Base-by-base conservation (phyloP, 2,113 vertebrate genomes). In the Accipiter cooperii region DNA sequence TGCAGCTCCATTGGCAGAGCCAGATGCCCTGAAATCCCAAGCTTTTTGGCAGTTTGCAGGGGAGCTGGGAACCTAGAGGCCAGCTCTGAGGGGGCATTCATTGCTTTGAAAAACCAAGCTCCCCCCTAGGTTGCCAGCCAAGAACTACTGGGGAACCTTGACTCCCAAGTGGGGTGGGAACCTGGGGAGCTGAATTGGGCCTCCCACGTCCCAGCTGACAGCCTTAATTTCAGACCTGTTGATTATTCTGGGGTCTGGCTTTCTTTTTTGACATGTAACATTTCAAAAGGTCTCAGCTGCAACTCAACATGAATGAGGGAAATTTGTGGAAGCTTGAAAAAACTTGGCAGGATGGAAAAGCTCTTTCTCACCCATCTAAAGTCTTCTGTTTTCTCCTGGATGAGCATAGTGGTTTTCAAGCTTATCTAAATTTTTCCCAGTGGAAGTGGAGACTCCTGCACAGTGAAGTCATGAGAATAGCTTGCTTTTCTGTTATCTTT, bases 391-490 rank as follows among this genome's bases (percentile, higher is more conserved):
- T 95, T 87, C 77, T 89, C 52, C 84, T 87, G 89, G 74, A 68
- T 91, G 65, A 93, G 24, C 85, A 28, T 19, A 87, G 65, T 80
- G 47, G 57, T 85, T 94, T 93, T 84, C 24, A 60, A 78, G 81
- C 87, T 89, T 94, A 96, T 94, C 96, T 94, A 57, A 84, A 64
- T 91, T 84, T 90, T 96, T 93, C 81, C 65, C 78, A 89, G 84
- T 91, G 57, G 80, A 93, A 87, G 17, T 83, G 91, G 89, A 93
- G 65, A 38, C 81, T 97, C 61, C 91, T 84, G 77, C 47, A 69
- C 17, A 89, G 47, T 68, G 74, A 89, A 93, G 57, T 36, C 29
- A 85, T 89, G 47, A 96, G 84, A 91, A 87, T 79, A 96, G 42
- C 42, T 95, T 89, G 57, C 26, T 88, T 92, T 79, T 89, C 77